Conservation (phyloP, 2,113 vertebrate species). For the Larimichthys polyactis region DNA sequence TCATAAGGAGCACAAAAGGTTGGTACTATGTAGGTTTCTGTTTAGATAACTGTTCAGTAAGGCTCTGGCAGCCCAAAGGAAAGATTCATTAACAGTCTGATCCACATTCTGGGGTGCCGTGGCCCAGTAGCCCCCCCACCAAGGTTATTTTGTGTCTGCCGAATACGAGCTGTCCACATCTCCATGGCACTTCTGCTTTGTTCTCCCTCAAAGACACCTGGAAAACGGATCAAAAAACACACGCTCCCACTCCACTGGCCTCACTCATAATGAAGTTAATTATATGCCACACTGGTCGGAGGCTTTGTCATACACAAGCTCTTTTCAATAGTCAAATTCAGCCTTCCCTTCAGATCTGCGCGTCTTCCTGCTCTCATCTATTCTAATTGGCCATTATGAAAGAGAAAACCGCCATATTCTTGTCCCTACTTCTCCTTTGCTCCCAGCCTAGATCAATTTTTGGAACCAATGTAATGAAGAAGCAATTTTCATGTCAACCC, state of each 20-base stretch:
- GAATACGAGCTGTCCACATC: conserved; percentile 24
- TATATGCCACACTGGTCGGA: conserved; percentile 67
- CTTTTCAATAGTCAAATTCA: conserved; percentile 66
- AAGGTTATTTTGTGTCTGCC: conserved; percentile 33
- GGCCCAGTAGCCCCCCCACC: conserved; percentile 3
- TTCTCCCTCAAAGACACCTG: conserved; percentile 73
- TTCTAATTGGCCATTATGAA: conserved; percentile 69
- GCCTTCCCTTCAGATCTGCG: conserved; percentile 63
- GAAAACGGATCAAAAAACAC: conserved; percentile 74
- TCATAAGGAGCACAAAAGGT: conserved; percentile 81
- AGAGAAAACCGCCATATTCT: conserved; percentile 53
- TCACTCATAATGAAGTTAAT: conserved; percentile 80
- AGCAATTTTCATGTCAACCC: conserved; percentile 71
- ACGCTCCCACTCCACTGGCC: conserved; percentile 55
- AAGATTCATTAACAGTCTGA: conserved; percentile 31
- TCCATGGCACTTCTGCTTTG: conserved; percentile 53
- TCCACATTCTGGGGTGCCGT: not conserved
- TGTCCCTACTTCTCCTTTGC: conserved; percentile 23
- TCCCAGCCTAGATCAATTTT: conserved; percentile 62
- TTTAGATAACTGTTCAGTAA: not conserved
- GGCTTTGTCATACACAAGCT: conserved; percentile 71
- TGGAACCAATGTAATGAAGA: conserved; percentile 67
- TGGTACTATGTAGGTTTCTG: conserved; percentile 29
- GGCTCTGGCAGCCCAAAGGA: conserved; percentile 9
- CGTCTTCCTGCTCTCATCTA: conserved; percentile 52